Conservation (phyloP, 2,888 invertebrate genomes). For the Epirrhoe alternata region DNA sequence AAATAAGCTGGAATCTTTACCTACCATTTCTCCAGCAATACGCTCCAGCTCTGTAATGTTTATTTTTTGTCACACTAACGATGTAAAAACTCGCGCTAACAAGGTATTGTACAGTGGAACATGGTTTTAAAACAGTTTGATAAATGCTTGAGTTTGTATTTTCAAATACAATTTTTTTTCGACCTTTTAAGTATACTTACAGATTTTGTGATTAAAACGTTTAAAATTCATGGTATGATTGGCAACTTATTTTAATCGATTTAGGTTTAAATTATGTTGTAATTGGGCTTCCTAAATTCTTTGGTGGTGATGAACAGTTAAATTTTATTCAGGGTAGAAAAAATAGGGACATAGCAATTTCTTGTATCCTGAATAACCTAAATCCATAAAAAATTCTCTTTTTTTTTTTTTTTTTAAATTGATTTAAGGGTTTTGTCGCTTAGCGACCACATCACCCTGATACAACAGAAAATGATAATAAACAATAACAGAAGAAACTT, state of each 20-base stretch:
- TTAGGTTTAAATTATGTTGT: too few relatives aligned
- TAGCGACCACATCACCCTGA: too few relatives aligned
- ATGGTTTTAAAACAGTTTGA: neutral
- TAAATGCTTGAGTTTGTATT: neutral
- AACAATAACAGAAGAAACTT: too few relatives aligned
- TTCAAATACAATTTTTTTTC: neutral
- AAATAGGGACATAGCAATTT: neutral
- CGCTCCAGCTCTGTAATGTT: neutral
- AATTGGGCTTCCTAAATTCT: too few relatives aligned
- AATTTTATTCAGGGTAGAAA: too few relatives aligned
- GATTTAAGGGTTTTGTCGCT: too few relatives aligned
- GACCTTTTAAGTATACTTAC: too few relatives aligned
- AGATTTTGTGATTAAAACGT: too few relatives aligned
- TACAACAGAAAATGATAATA: too few relatives aligned
- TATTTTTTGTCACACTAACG: neutral
- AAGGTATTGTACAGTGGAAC: neutral
- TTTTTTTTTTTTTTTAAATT: too few relatives aligned
- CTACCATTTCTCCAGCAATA: neutral
- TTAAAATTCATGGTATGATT: too few relatives aligned
- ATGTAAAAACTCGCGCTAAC: conserved; percentile 1
- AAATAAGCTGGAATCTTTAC: neutral
- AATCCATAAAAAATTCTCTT: neutral
- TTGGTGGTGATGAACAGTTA: neutral
- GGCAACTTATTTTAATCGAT: too few relatives aligned
- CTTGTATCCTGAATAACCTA: neutral